Evolutionary conservation across 2,888 invertebrate genomes (phyloP), one percentile per base, ranked within the genome.

Genomic region (Seladonia tumulorum): DNA sequence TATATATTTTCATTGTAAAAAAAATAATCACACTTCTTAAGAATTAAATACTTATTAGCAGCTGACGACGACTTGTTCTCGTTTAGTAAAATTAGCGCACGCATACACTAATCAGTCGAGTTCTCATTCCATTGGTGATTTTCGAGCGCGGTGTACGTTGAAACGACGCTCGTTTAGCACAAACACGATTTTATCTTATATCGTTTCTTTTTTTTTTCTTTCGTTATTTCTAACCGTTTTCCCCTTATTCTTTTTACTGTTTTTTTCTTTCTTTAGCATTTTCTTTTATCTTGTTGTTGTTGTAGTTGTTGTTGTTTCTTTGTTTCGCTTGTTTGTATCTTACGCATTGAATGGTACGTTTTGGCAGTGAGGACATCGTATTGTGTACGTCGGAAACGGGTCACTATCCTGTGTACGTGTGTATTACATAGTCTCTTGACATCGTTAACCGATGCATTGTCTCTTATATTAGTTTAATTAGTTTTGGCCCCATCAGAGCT

Each of bases 21-120:
- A 95, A 95, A 95, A 94, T 94, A 94, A 94, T 94, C 93, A 93
- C 94, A 92, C 93, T 94, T 91, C 94, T 94, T 94, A 94, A 94
- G 92, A 94, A 94, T 94, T 94, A 94, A 94, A 94, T 94, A 93
- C 93, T 93, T 92, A 92, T 92, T 85, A 94, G 94, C 94, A 94
- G 93, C 93, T 94, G 93, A 92, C 91, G 93, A 92, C 92, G 92
- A 93, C 92, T 93, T 90, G 90, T 92, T 93, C 90, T 92, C 91
- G 87, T 85, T 91, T 85, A 91, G 91, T 93, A 93, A 93, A 93
- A 93, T 93, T 93, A 94, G 92, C 92, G 92, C 92, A 92, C 90
- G 92, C 91, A 90, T 92, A 93, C 93, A 92, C 93, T 93, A 93
- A 93, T 93, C 93, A 94, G 93, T 94, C 94, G 90, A 92, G 91